Base-by-base conservation (phyloP, 1,140 invertebrate genomes). In the Drosophila pandora region DNA sequence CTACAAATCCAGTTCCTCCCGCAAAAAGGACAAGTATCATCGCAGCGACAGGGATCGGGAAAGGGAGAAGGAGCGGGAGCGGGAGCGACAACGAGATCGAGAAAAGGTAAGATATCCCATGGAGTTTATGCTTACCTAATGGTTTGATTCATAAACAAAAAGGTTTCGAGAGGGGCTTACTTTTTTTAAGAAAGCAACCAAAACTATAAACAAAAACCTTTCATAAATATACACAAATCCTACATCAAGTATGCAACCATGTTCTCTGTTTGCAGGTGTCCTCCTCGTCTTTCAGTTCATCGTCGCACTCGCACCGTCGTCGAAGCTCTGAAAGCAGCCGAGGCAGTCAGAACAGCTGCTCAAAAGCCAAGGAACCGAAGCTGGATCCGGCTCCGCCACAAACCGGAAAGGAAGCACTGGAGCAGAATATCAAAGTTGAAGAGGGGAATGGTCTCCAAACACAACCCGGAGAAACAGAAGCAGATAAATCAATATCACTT, bases 251-350 rank as follows among this genome's bases (percentile, higher is more conserved):
- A 37, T 21, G 43, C n/a, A 10, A n/a, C 0, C 21, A 43, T 28
- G 10, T 48, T 3, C 7, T 22, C 21, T 9, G 13, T 28, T 32
- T 45, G 17, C 54, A 85, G 80, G 62, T 76, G 45, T 62, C 76
- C 28, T 85, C 80, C 30, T 91, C 90, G 9, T 72, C 79, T 9
- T 78, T 76, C 10, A 87, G 82, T 56, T 73, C 78, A 52, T 87
- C 82, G 30, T 84, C 90, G 4, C 79, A 87, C 53, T 83, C 79
- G 25, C 56, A 88, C 57, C 78, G 90, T 3, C 82, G 90, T 1
- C 73, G 82, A 23, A 91, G 90, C 52, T 91, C 90, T 1, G 90
- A 91, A 5, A 90, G 90, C 47, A 90, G 85, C 55, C 74, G 82
- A 4, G 64, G 85, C 41, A 88, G 89, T 41, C 84, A 90, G 23